Conservation (phyloP, 2,797 vertebrate genomes). For the Hemibagrus guttatus region DNA sequence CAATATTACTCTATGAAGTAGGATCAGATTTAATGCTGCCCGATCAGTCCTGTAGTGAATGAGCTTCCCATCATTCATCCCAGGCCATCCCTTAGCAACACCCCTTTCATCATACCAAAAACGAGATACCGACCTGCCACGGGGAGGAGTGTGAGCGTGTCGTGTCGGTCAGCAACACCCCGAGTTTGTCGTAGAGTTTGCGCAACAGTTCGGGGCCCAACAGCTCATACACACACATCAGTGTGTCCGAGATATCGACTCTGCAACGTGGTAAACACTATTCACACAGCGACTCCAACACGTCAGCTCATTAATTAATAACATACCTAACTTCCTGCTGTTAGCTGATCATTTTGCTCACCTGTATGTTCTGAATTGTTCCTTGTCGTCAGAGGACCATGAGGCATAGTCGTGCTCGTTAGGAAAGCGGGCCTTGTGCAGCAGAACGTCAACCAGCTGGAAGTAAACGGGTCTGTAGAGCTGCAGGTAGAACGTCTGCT, state of each 20-base stretch:
- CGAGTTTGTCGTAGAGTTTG: slow-evolving; percentile 94
- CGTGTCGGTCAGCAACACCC: slow-evolving; percentile 86
- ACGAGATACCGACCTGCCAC: slow-evolving; percentile 85
- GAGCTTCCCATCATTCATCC: background rate
- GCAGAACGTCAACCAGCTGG: slow-evolving; percentile 93
- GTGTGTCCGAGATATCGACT: slow-evolving; percentile 96
- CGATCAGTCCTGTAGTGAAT: background rate
- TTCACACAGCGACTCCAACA: too few relatives aligned
- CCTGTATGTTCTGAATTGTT: slow-evolving; percentile 98
- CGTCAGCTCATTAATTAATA: too few relatives aligned
- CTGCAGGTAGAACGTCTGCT: slow-evolving; percentile 92
- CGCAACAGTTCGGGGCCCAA: slow-evolving; percentile 94
- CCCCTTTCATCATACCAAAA: background rate
- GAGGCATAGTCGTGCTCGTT: slow-evolving; percentile 87
- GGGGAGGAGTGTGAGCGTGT: slow-evolving; percentile 82
- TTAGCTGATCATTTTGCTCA: slow-evolving; percentile 42
- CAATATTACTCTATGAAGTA: background rate
- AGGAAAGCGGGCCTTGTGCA: slow-evolving; percentile 95
- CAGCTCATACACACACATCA: slow-evolving; percentile 99
- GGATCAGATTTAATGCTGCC: background rate
- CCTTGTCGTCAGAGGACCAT: slow-evolving; percentile 96
- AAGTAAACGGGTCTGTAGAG: slow-evolving; percentile 96
- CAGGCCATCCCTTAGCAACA: background rate
- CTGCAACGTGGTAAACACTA: slow-evolving; percentile 63
- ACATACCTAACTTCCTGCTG: background rate